These are phyloP conservation scores for Gnathonemus echidnorhynchus DNA, from an alignment of 2,113 vertebrate species.

Conservation along the genomic window DNA sequence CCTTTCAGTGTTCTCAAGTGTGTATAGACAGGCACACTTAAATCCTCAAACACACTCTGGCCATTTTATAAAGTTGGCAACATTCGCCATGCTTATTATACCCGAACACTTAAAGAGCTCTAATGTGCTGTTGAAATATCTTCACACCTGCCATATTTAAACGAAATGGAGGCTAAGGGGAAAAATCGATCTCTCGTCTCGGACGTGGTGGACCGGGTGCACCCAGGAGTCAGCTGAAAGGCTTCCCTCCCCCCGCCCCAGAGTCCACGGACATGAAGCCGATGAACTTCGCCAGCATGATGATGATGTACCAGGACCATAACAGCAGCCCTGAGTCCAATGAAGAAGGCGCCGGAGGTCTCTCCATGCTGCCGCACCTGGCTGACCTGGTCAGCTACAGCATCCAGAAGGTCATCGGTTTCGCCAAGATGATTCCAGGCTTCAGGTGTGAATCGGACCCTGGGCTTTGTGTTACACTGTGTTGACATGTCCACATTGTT, in stretches of 20 bases:
- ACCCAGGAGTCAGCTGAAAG: neutral
- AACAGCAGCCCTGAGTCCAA: slow-evolving; percentile 62
- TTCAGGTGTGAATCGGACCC: slow-evolving; percentile 70
- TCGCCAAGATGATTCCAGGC: slow-evolving; percentile 96
- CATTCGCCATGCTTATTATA: neutral
- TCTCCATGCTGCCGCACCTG: slow-evolving; percentile 91
- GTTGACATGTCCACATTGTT: neutral
- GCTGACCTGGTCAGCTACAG: slow-evolving; percentile 96
- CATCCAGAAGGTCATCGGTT: slow-evolving; percentile 94
- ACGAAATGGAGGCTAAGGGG: neutral
- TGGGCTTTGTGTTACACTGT: neutral
- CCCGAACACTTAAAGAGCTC: neutral
- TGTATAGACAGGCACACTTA: neutral
- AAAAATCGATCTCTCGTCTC: neutral
- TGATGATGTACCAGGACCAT: slow-evolving; percentile 66
- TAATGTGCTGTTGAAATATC: neutral
- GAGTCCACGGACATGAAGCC: slow-evolving; percentile 65
- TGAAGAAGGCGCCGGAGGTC: slow-evolving; percentile 55
- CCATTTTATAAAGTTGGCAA: neutral
- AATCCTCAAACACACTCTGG: neutral
- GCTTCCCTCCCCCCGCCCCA: slow-evolving; percentile 27
- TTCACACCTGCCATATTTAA: neutral
- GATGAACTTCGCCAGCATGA: slow-evolving; percentile 65
- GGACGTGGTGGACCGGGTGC: neutral
- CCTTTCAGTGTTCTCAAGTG: neutral